Evolutionary conservation across 2,888 invertebrate genomes (phyloP), one percentile per base, ranked within the genome.

Genomic region (Drosophila siamana): DNA sequence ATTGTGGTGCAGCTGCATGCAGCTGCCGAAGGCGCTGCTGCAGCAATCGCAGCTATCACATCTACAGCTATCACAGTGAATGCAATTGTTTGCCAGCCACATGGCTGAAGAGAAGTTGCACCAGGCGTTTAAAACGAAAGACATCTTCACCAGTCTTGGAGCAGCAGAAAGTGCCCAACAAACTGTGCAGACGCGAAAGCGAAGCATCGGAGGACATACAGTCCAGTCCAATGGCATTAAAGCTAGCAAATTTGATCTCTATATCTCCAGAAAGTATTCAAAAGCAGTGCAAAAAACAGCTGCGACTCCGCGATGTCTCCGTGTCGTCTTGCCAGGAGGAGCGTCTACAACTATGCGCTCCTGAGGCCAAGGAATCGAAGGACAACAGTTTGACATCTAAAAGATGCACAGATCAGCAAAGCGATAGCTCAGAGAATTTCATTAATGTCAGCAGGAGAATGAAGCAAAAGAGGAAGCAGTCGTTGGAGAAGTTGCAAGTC

Each of bases 21-120:
- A 38, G 61, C 47, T 88, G 85, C 28, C 56, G 41, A 7, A 22
- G 43, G 0, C 82, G 80, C 48, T 71, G 30, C 48, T 81, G 46
- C 11, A 15, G 63, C 4, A 65, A 69, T 38, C 54, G 57, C 30
- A 71, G 46, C 13, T 65, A 67, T 2, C 36, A 33, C 33, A 28
- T 30, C n/a, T 54, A 46, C 13, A 56, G 36, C 7, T 56, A n/a
- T 16, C 16, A 33, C n/a, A 33, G 40, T n/a, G 19, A 30, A 7
- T 48, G 4, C n/a, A n/a, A n/a, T 5, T 26, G 33, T n/a, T 33
- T 33, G 5, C 33, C 33, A n/a, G n/a, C n/a, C n/a, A 4, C 33
- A 33, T 33, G 33, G 33, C 11, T 33, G 33, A 11, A n/a, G 4
- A 11, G n/a, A 3, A 33, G 33, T 4, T 1, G 33, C 33, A 2